phyloP scores from a whole-genome alignment of 1,140 invertebrate species.

The Panagrolaimus sp. region DNA sequence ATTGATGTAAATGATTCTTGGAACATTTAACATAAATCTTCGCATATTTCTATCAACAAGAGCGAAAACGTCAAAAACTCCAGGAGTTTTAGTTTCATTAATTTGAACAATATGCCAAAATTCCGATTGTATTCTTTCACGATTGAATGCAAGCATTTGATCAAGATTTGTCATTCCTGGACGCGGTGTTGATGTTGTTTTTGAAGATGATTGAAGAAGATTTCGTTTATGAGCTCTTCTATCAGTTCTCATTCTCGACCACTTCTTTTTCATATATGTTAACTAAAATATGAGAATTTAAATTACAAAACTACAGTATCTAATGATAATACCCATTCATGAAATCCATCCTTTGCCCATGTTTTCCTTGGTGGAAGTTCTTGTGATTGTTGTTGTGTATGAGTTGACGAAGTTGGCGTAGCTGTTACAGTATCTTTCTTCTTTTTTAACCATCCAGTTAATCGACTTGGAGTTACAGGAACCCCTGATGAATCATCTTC shows the following conservation, averaged over 20 bases:
- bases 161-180: neutral
- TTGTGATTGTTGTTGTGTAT: neutral
- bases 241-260: constrained; percentile 5
- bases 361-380: constrained; percentile 31
- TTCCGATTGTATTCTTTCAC: neutral
- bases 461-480: constrained; percentile 11
- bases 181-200: neutral
- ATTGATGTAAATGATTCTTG: constrained; percentile 90
- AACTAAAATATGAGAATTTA: neutral
- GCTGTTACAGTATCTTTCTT: neutral
- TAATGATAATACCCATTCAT: constrained; percentile 32
- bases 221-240: neutral
- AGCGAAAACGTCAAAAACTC: constrained; percentile 81
- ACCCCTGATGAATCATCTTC: neutral
- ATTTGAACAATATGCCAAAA: constrained; percentile 37
- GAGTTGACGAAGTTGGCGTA: neutral
- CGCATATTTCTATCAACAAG: constrained; percentile 71
- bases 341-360: constrained; percentile 37
- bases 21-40: constrained; percentile 64
- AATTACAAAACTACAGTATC: neutral
- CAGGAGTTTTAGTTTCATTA: constrained; percentile 71
- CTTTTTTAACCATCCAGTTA: neutral
- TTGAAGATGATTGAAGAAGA: neutral
- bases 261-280: constrained; percentile 10
- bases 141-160: constrained; percentile 3